These are phyloP conservation scores for Calypte anna DNA, from an alignment of 2,113 vertebrate genomes.

Conservation along the genomic window DNA sequence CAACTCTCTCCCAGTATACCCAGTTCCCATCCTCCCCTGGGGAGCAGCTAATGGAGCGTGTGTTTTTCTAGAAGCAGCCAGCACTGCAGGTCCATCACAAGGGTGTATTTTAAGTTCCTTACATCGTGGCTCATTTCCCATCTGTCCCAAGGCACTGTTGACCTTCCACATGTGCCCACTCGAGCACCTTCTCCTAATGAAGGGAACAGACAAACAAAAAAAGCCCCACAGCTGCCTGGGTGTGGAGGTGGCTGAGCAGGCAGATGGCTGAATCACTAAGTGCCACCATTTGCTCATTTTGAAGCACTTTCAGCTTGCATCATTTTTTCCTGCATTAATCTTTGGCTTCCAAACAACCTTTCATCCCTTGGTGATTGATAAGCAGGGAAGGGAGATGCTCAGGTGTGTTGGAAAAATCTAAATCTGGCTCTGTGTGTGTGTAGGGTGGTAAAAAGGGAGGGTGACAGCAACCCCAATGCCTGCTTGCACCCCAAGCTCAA, in stretches of 20 bases:
- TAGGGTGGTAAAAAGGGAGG: neutral
- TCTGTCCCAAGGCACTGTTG: neutral
- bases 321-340: neutral
- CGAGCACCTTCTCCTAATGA: slow-evolving; percentile 31
- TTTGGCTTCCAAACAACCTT: neutral
- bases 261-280: neutral
- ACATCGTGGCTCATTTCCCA: neutral
- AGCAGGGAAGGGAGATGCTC: neutral
- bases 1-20: neutral
- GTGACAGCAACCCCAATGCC: neutral
- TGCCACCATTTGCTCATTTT: neutral
- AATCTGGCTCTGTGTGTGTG: neutral
- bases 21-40: accelerated
- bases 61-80: neutral
- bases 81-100: neutral
- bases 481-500: neutral
- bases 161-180: slow-evolving; percentile 3
- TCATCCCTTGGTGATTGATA: neutral
- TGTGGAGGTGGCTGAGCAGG: neutral
- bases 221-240: neutral
- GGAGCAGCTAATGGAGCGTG: neutral
- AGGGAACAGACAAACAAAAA: neutral
- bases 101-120: neutral
- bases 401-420: neutral
- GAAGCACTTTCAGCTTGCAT: neutral